Evolutionary conservation across 1,140 invertebrate species (phyloP), one percentile per base, ranked within the genome.

Genomic region (Drosophila burlai): DNA sequence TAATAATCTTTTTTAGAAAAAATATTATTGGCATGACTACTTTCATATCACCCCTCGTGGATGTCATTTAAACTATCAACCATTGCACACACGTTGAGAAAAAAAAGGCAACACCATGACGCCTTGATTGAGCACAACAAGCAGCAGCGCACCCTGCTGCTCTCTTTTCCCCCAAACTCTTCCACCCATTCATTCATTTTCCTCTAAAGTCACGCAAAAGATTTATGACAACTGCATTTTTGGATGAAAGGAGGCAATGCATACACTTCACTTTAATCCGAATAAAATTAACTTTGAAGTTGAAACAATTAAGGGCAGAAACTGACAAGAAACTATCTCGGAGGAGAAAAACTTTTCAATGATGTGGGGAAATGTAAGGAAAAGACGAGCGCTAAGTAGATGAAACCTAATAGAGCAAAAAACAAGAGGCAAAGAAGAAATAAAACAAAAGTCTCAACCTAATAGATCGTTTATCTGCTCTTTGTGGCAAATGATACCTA

Each of bases 221-320:
- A 76, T 75, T 65, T 65, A 76, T 74, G 52, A 57, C 68, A 63
- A 47, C 54, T 34, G 15, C 38, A 45, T 60, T 60, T 45, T 60
- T 60, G n/a, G 26, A 60, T 60, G 54, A 40, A 45, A 31, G 36
- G 10, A 59, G 26, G 54, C 52, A 43, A 65, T 45, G 58, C 68
- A 31, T 52, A 71, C 31, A 62, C 59, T 61, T 77, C 46, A 77
- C 65, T 65, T 65, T 77, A 77, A 76, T 77, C 57, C 52, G 38
- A 61, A 66, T 63, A 63, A 72, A 73, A 69, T 57, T 26, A 42
- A 49, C 77, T 85, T 84, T 84, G 82, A 85, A 83, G 81, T 80
- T 43, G 54, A 47, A 58, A 60, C 66, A 81, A 85, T 85, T 81
- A 75, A 62, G 60, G 43, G 47, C 38, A 63, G 34, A 54, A 46